phyloP scores from a whole-genome alignment of 2,113 vertebrate genomes.

The Neogobius melanostomus region DNA sequence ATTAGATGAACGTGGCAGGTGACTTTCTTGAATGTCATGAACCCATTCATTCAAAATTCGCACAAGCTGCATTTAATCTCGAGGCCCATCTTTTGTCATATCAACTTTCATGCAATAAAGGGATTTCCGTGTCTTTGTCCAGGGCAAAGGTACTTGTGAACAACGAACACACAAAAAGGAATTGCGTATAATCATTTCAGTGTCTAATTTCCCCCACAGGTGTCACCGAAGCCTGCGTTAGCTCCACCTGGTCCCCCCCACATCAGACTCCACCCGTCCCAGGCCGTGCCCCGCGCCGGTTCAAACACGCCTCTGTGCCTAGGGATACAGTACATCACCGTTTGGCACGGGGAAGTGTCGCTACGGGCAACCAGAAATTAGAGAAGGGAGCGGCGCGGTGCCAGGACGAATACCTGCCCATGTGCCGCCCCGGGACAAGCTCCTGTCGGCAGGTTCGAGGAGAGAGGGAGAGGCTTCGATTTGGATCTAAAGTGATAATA shows the following conservation, averaged over 20 bases:
- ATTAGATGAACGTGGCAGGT: no score
- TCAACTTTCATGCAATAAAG: no score
- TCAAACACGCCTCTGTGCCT: slow-evolving; percentile 24
- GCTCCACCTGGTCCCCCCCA: neutral
- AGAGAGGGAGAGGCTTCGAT: neutral
- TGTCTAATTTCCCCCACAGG: slow-evolving; percentile 22
- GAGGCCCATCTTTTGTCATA: no score
- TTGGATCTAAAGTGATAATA: slow-evolving; percentile 3
- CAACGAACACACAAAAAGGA: no score
- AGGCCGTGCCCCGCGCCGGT: slow-evolving; percentile 29
- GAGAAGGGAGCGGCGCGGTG: slow-evolving; percentile 33
- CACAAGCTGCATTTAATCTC: no score
- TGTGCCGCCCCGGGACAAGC: slow-evolving; percentile 26
- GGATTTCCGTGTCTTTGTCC: no score
- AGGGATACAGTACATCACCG: slow-evolving; percentile 40
- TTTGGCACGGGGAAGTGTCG: slow-evolving; percentile 31
- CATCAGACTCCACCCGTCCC: slow-evolving; percentile 6
- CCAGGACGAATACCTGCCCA: slow-evolving; percentile 44
- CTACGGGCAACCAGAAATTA: slow-evolving; percentile 52
- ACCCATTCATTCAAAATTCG: no score
- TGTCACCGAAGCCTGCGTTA: neutral
- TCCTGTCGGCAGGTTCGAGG: neutral
- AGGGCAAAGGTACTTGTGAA: no score
- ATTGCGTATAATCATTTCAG: neutral
- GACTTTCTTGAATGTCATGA: no score